Conservation (phyloP, 1,140 invertebrate genomes). For the Pristionchus pacificus region DNA sequence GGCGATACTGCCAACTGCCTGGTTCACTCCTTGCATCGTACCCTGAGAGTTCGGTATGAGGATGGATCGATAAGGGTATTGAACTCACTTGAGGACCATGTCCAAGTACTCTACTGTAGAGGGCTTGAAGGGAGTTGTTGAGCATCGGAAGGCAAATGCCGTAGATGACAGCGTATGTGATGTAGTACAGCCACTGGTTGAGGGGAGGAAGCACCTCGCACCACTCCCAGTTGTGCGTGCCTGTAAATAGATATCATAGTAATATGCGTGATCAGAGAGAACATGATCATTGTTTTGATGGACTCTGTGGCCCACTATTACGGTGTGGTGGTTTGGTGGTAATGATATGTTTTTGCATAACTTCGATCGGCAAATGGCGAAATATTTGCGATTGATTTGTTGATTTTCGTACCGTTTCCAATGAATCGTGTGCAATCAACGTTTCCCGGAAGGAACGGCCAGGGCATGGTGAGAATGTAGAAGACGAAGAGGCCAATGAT, state of each 20-base stretch:
- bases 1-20: slow-evolving; percentile 39
- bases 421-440: slow-evolving; percentile 13
- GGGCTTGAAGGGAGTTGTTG: slow-evolving; percentile 45
- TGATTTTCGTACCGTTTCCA: slow-evolving; percentile 18
- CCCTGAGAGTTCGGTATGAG: slow-evolving; percentile 11
- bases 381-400: slow-evolving; percentile 4
- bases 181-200: slow-evolving; percentile 42
- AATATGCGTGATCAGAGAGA: too few relatives aligned
- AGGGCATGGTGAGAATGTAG: slow-evolving; percentile 41
- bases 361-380: neutral
- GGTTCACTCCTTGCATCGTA: slow-evolving; percentile 45
- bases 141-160: slow-evolving; percentile 36
- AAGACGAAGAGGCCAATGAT: slow-evolving; percentile 36
- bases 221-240: slow-evolving; percentile 32
- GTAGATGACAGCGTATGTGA: slow-evolving; percentile 37
- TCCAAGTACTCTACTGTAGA: slow-evolving; percentile 42
- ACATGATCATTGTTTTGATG: too few relatives aligned
- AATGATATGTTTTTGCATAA: neutral
- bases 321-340: neutral
- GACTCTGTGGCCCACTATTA: too few relatives aligned
- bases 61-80: neutral
- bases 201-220: slow-evolving; percentile 36
- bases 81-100: slow-evolving; percentile 25
- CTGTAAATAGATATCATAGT: neutral
- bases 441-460: slow-evolving; percentile 38